Base-by-base conservation (phyloP, 2,888 invertebrate genomes). In the Tanytarsus gracilentus region DNA sequence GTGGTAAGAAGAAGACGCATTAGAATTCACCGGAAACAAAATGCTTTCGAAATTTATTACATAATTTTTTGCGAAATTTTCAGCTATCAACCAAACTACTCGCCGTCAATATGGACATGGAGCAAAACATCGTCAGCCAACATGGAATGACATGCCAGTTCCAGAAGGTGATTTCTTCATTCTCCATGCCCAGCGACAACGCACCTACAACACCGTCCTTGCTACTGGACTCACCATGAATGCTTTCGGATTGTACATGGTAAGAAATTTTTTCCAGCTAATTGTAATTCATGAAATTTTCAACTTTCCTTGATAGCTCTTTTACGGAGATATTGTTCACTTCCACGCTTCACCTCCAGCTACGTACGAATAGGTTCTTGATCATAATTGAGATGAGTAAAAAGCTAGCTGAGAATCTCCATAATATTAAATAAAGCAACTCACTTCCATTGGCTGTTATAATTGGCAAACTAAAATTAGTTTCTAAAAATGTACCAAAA, bases 131-230 rank as follows among this genome's bases (percentile, higher is more conserved):
- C 25, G 18, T 7, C 23, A 18, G 8, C 21, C 49, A n/a, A 59
- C 59, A 7, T 27, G 48, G 49, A 59, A 59, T 48, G 59, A 59
- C 2, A 33, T 59, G 59, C 59, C 59, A 9, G 33, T 49, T 11
- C 59, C 59, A 4, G 33, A 59, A 14, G 59, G 59, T 6, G 59
- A 59, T 14, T 59, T 49, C 27, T 48, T 18, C 5, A 30, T 25
- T 1, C n/a, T 33, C 4, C 30, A 59, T 25, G 33, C 48, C 2
- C 11, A 59, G 9, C 6, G 49, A 9, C 48, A 59, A 23, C 29
- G 29, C 7, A 48, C n/a, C 16, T 48, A 59, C n/a, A 40, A 59
- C 18, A 33, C 23, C 11, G 21, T 48, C 33, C 21, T 59, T 2
- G 59, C 59, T 7, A 11, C 23, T 23, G 59, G 59, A n/a, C 16